Evolutionary conservation across 2,888 invertebrate species (phyloP).

Genomic region (Epistrophe eligans): DNA sequence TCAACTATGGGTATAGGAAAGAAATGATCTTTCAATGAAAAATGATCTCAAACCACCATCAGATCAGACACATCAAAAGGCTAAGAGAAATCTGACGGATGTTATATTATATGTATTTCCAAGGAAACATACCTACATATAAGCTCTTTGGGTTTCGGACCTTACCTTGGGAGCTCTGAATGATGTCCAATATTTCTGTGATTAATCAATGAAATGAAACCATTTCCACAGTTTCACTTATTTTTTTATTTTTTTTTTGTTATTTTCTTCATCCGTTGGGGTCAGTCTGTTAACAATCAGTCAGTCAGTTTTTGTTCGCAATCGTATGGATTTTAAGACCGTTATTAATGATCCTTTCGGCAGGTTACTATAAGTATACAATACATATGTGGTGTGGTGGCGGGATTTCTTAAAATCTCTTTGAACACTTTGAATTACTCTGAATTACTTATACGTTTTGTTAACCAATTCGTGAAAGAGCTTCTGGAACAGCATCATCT

Average conservation of each 20-base stretch:
- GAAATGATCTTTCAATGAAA: conserved; percentile 71
- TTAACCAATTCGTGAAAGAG: conserved; percentile 72
- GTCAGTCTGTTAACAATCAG: conserved; percentile 53
- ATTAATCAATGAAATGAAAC: conserved; percentile 74
- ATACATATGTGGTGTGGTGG: conserved; percentile 22
- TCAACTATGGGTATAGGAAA: conserved; percentile 19
- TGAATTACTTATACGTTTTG: conserved; percentile 73
- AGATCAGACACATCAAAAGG: conserved; percentile 48
- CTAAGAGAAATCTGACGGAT: conserved; percentile 48
- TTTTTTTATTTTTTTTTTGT: conserved; percentile 9
- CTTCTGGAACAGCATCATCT: conserved; percentile 65
- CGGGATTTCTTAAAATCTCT: conserved; percentile 62
- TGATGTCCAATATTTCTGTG: conserved; percentile 72
- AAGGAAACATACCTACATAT: conserved; percentile 29
- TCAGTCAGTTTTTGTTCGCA: conserved; percentile 16
- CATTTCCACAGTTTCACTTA: conserved; percentile 34
- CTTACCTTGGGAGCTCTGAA: conserved; percentile 29
- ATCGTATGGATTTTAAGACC: conserved; percentile 57
- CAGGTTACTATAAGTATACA: conserved; percentile 60
- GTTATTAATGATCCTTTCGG: conserved; percentile 75
- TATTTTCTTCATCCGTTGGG: conserved; percentile 32
- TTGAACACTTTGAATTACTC: conserved; percentile 72
- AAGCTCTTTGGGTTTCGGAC: conserved; percentile 38
- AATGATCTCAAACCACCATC: conserved; percentile 65
- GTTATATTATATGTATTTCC: conserved; percentile 30